Conservation (phyloP, 2,888 invertebrate species). For the Neuroscelio doddi region DNA sequence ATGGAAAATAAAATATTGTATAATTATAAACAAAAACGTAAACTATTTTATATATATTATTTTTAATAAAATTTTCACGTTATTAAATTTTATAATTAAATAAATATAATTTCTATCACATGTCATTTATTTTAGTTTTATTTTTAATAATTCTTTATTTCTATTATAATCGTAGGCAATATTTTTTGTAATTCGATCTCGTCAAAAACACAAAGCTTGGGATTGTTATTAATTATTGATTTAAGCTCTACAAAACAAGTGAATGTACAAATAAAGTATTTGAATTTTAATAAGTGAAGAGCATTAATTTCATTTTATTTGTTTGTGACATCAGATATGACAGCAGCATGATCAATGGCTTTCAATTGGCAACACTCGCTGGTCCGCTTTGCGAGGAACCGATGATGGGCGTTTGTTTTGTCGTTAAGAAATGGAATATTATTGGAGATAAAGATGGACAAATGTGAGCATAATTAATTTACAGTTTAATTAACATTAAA, state of each 20-base stretch:
- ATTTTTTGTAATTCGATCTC: no score
- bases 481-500: neutral
- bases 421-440: constrained; percentile 86
- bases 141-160: no score
- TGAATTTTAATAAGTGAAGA: constrained; percentile 22
- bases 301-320: constrained; percentile 16
- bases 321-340: constrained; percentile 72
- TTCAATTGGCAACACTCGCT: constrained; percentile 88
- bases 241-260: constrained; percentile 6
- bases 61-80: no score
- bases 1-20: no score
- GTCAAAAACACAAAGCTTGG: neutral
- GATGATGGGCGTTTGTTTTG: constrained; percentile 94
- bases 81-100: no score
- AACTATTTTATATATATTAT: no score
- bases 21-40: no score
- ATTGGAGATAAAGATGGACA: constrained; percentile 48
- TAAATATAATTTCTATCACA: no score
- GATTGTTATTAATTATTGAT: constrained; percentile 13
- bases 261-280: constrained; percentile 10
- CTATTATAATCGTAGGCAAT: no score
- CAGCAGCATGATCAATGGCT: constrained; percentile 87
- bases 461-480: constrained; percentile 49
- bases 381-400: constrained; percentile 98
- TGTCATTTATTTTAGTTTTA: no score